Evolutionary conservation across 2,888 invertebrate genomes (phyloP).

Genomic region (Dicyrtomina minuta): DNA sequence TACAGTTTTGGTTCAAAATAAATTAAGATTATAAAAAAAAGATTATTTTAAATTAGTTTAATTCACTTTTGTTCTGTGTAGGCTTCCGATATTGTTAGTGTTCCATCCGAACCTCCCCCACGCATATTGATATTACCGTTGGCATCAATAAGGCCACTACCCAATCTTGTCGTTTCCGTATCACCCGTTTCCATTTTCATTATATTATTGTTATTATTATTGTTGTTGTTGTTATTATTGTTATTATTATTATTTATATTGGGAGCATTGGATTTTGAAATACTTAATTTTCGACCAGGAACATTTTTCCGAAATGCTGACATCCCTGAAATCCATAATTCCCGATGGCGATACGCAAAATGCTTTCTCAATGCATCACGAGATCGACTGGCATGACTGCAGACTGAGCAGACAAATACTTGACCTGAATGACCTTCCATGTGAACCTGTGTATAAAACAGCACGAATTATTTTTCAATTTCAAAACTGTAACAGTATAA

Average conservation of each 20-base stretch:
- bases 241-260: slow-evolving; percentile 49
- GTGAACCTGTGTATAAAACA: slow-evolving; percentile 61
- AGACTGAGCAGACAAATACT: slow-evolving; percentile 81
- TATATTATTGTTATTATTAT: slow-evolving; percentile 48
- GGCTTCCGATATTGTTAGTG: slow-evolving; percentile 53
- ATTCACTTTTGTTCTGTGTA: slow-evolving; percentile 31
- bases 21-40: background rate
- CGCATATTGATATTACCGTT: slow-evolving; percentile 53
- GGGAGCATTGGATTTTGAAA: slow-evolving; percentile 44
- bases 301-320: slow-evolving; percentile 53
- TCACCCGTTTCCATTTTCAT: slow-evolving; percentile 37
- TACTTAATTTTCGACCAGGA: slow-evolving; percentile 52
- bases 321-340: slow-evolving; percentile 52
- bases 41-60: background rate
- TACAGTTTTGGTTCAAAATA: background rate
- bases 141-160: slow-evolving; percentile 46
- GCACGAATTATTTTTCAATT: too few species aligned
- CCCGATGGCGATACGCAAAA: slow-evolving; percentile 67
- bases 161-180: slow-evolving; percentile 29
- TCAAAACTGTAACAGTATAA: too few species aligned
- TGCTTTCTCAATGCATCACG: slow-evolving; percentile 84
- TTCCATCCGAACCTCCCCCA: slow-evolving; percentile 51
- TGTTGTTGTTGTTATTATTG: slow-evolving; percentile 45
- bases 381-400: slow-evolving; percentile 82
- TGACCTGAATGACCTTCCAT: slow-evolving; percentile 89